Base-by-base conservation (phyloP, 2,113 vertebrate species). In the Megaceryle maxima region DNA sequence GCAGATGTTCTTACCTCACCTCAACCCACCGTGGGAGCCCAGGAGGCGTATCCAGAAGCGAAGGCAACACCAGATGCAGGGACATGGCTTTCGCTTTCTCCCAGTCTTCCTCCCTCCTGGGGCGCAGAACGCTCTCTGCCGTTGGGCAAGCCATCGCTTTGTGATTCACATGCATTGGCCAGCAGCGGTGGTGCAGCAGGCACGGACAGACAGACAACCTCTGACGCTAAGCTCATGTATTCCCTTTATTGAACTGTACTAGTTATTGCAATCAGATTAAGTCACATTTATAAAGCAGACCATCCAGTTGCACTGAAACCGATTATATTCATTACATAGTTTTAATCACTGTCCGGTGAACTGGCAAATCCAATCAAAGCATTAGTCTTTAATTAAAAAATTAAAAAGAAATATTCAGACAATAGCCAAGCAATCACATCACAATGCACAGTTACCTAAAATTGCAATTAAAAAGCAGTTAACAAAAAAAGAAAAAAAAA, bases 211-310 rank as follows among this genome's bases (percentile, higher is more conserved):
- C 92, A 94, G 74, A 97, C 56, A 96, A 97, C 91, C 60, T 75
- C 85, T 97, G 95, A 96, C 48, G 88, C 98, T 95, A 90, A 98
- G 98, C 96, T 98, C 98, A 97, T 88, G 97, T 94, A 97, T 98
- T 98, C 97, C 98, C 98, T 99, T 99, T 99, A 99, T 99, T 99
- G 98, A 98, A 99, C 98, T 98, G 98, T 99, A 99, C 99, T 99
- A 99, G 98, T 99, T 99, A 99, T 99, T 99, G 99, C 98, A 98
- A 99, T 99, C 99, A 99, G 99, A 99, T 99, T 98, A 98, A 99
- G 99, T 99, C 99, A 99, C 99, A 99, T 99, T 99, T 99, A 99
- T 99, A 99, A 99, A 99, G 99, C 98, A 99, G 98, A 98, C 99
- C 99, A 99, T 99, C 99, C 99, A 99, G 99, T 99, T 98, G 99